Evolutionary conservation across 2,888 invertebrate genomes (phyloP).

Genomic region (Agrotis clavis): DNA sequence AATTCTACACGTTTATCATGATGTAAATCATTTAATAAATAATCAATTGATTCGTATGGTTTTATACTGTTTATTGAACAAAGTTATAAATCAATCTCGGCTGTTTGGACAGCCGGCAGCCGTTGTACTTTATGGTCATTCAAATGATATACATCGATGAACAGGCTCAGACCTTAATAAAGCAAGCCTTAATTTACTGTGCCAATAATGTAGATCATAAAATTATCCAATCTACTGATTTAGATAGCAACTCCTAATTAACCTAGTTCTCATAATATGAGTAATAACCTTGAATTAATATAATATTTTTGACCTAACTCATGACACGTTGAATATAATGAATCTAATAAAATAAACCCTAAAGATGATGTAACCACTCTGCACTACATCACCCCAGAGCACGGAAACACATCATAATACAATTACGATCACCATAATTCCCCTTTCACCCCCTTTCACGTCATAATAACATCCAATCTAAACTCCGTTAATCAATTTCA

Average conservation of each 20-base stretch:
- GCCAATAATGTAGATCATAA: not conserved
- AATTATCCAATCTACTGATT: not conserved
- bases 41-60: not conserved
- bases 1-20: not conserved
- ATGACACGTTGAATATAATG: not conserved
- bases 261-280: not conserved
- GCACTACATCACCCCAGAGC: conserved; percentile 10
- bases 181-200: no score
- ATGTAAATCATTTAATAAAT: no score
- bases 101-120: not conserved
- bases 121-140: not conserved
- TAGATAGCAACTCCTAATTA: conserved; percentile 9
- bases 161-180: no score
- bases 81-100: not conserved
- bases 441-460: conserved; percentile 25
- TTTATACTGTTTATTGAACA: not conserved
- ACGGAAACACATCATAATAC: conserved; percentile 28
- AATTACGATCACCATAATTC: conserved; percentile 33
- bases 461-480: conserved; percentile 54
- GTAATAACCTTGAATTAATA: not conserved
- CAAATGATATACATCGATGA: no score
- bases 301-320: not conserved
- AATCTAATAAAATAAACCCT: not conserved
- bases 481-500: conserved; percentile 60
- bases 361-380: not conserved